Evolutionary conservation across 2,888 invertebrate species (phyloP).

Genomic region (Oxystoma pomonae): DNA sequence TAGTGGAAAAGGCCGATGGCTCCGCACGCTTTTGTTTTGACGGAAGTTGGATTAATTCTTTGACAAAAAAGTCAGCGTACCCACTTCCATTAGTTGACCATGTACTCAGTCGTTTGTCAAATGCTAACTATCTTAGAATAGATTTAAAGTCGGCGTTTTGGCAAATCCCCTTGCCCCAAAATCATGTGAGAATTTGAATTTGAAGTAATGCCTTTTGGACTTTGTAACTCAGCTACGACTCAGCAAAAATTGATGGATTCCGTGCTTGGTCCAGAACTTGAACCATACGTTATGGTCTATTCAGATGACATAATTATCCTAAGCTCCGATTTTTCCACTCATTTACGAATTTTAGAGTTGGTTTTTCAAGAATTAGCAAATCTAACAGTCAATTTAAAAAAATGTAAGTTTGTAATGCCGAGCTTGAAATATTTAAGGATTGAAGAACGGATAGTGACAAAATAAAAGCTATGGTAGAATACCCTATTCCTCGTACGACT

Average conservation of each 20-base stretch:
- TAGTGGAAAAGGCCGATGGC: background rate
- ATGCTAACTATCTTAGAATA: slow-evolving; percentile 2
- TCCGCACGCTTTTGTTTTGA: background rate
- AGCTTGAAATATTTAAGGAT: slow-evolving; percentile 3
- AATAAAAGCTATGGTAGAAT: slow-evolving; percentile 8
- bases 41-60: too few species aligned
- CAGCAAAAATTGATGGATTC: slow-evolving; percentile 8
- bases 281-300: background rate
- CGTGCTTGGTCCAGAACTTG: background rate
- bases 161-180: slow-evolving; percentile 13
- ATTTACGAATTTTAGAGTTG: background rate
- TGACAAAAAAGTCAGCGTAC: background rate
- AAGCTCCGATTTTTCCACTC: background rate
- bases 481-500: slow-evolving; percentile 8
- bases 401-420: background rate
- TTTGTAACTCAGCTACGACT: slow-evolving; percentile 25
- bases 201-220: slow-evolving; percentile 24
- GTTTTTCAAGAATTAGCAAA: background rate
- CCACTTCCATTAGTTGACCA: background rate
- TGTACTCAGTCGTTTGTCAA: slow-evolving; percentile 6
- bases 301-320: background rate
- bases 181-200: slow-evolving; percentile 26
- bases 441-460: slow-evolving; percentile 8
- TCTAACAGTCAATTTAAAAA: background rate
- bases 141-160: slow-evolving; percentile 8